These are phyloP conservation scores for Kryptolebias ocellatus DNA, from an alignment of 2,797 vertebrate genomes.

Conservation along the genomic window DNA sequence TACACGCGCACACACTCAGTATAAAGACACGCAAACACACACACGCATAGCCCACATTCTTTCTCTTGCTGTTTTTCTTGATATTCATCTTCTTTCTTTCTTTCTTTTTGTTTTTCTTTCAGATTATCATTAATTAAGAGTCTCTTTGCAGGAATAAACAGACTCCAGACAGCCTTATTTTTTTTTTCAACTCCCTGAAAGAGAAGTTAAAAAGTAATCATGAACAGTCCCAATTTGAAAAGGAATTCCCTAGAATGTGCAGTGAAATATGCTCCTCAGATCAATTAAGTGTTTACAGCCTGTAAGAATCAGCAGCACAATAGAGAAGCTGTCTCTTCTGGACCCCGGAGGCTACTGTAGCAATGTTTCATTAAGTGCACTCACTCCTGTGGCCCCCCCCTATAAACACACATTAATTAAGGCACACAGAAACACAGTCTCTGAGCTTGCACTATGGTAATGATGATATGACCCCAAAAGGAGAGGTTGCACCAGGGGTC, in stretches of 20 bases:
- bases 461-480: slow-evolving; percentile 98
- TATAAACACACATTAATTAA: slow-evolving; percentile 99
- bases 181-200: slow-evolving; percentile 54
- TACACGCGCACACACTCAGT: slow-evolving; percentile 9
- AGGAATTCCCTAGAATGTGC: slow-evolving; percentile 71
- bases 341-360: slow-evolving; percentile 93
- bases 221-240: slow-evolving; percentile 67
- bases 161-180: slow-evolving; percentile 51
- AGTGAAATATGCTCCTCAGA: slow-evolving; percentile 90
- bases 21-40: not conserved
- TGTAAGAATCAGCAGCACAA: slow-evolving; percentile 94
- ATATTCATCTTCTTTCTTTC: slow-evolving; percentile 8
- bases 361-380: slow-evolving; percentile 98
- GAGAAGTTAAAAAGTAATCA: slow-evolving; percentile 77
- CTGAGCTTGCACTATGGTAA: slow-evolving; percentile 99
- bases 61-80: not conserved
- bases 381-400: slow-evolving; percentile 91
- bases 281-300: slow-evolving; percentile 99
- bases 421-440: slow-evolving; percentile 96
- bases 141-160: slow-evolving; percentile 63
- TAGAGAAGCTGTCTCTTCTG: slow-evolving; percentile 93
- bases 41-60: slow-evolving; percentile 6
- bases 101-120: slow-evolving; percentile 27
- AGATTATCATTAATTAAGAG: slow-evolving; percentile 65
- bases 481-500: slow-evolving; percentile 94